phyloP scores from a whole-genome alignment of 1,140 invertebrate genomes.

The Drosophila tani region DNA sequence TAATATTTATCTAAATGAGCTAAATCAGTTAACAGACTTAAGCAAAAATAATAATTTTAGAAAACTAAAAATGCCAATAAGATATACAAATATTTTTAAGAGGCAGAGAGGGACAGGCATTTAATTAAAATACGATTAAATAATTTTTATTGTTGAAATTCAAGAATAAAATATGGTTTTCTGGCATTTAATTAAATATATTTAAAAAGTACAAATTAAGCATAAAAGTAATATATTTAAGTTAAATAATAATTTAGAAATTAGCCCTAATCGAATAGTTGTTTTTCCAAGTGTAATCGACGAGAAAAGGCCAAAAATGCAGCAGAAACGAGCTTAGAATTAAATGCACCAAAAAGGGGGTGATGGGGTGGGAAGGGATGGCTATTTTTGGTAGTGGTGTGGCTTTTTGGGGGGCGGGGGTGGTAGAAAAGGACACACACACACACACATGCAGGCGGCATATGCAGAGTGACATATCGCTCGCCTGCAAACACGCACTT shows the following conservation, averaged over 20 bases:
- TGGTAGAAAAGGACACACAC: not conserved
- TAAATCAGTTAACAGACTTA: too few relatives aligned
- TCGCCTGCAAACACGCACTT: constrained; percentile 74
- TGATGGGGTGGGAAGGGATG: not conserved
- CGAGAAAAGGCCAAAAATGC: constrained; percentile 39
- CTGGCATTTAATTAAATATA: not conserved
- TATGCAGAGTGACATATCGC: constrained; percentile 61
- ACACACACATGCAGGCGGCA: constrained; percentile 7
- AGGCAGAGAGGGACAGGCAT: too few relatives aligned
- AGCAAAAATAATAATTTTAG: too few relatives aligned
- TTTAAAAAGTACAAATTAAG: not conserved
- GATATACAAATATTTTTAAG: too few relatives aligned
- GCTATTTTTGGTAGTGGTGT: not conserved
- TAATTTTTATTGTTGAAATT: too few relatives aligned
- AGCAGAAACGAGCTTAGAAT: constrained; percentile 44
- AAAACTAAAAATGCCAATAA: too few relatives aligned
- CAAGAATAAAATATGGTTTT: too few relatives aligned
- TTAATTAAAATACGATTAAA: not conserved
- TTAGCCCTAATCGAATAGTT: not conserved
- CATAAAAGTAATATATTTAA: not conserved
- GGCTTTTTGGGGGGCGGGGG: not conserved
- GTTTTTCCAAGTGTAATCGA: constrained; percentile 38
- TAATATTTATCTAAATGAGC: not conserved
- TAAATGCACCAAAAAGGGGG: constrained; percentile 35
- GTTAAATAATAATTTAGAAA: not conserved